Percentiles rank a stretch among this genome's conserved stretches.
These are phyloP conservation scores for Lerema accius DNA, from an alignment of 1,140 invertebrate genomes.

Conservation along the genomic window DNA sequence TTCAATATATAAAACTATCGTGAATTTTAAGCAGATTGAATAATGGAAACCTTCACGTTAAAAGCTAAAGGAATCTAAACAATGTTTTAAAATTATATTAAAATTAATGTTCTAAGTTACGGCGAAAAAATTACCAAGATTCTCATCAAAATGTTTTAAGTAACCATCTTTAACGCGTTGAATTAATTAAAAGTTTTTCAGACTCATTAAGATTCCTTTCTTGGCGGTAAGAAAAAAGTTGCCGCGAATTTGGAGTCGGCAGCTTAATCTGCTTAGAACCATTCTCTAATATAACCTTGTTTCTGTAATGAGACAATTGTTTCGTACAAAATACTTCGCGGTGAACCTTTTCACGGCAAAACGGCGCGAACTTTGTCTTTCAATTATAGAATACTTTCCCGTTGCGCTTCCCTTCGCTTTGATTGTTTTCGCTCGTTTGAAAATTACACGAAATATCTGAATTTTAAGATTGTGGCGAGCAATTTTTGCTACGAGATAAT, in stretches of 20 bases:
- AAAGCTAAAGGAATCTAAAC: not conserved
- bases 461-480: too few relatives aligned
- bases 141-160: conserved; percentile 62
- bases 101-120: not conserved
- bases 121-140: conserved; percentile 41
- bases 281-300: conserved; percentile 31
- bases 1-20: too few relatives aligned
- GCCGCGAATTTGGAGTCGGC: conserved; percentile 27
- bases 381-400: conserved; percentile 13
- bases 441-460: not conserved
- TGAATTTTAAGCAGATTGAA: too few relatives aligned
- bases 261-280: conserved; percentile 44
- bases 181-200: conserved; percentile 66
- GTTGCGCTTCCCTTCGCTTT: conserved; percentile 10
- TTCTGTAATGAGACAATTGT: conserved; percentile 29
- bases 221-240: conserved; percentile 41
- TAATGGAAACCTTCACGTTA: not conserved
- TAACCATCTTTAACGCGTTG: conserved; percentile 52
- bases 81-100: not conserved
- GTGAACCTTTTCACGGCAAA: conserved; percentile 15
- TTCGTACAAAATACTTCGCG: conserved; percentile 23
- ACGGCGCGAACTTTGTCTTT: conserved; percentile 14
- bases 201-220: conserved; percentile 56
- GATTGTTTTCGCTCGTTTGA: conserved; percentile 9
- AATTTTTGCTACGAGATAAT: too few relatives aligned